Base-by-base conservation (phyloP, 2,113 vertebrate species). In the Pleuronectes platessa region DNA sequence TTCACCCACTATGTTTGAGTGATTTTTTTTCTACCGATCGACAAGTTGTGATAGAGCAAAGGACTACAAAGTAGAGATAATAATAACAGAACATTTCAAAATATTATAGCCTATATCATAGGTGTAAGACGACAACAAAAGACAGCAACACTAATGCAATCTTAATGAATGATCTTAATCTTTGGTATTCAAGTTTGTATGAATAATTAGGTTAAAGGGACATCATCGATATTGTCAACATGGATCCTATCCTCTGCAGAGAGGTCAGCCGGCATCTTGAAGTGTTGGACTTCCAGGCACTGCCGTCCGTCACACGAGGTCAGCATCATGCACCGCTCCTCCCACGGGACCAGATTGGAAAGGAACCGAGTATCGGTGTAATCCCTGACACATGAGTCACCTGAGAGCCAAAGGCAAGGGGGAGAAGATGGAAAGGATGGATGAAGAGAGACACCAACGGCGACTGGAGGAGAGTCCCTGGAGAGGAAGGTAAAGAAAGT, bases 291-390 rank as follows among this genome's bases (percentile, higher is more conserved):
- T 47, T 51, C 35, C 53, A 60, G 64, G 59, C 54, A n/a, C 54
- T 12, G 4, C 55, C 15, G n/a, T 72, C 77, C 11, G 2, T 86
- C 83, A 76, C 54, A 58, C 53, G 1, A 27, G 61, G 42, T 81
- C 74, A 85, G 54, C 42, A 14, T 75, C 63, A 67, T 37, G 14
- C 58, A 56, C 49, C 27, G 4, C 27, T 74, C 62, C 51, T 80
- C 73, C 78, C 73, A 71, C 49, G 17, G 61, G 74, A 87, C 70
- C 20, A 54, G 51, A 54, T 54, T 18, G 63, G 73, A 70, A 66
- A 83, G 71, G 61, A 64, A 80, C 68, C 79, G 71, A 83, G 82
- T 65, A 82, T 81, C 65, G 72, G 58, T 87, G 83, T 90, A 84
- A 86, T 40, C 49, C 62, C 71, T 86, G 89, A 85, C 82, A 79